Percentiles rank a stretch among this genome's conserved stretches.
Evolutionary conservation across 2,113 vertebrate genomes (phyloP).

Genomic region (Rattus rattus): DNA sequence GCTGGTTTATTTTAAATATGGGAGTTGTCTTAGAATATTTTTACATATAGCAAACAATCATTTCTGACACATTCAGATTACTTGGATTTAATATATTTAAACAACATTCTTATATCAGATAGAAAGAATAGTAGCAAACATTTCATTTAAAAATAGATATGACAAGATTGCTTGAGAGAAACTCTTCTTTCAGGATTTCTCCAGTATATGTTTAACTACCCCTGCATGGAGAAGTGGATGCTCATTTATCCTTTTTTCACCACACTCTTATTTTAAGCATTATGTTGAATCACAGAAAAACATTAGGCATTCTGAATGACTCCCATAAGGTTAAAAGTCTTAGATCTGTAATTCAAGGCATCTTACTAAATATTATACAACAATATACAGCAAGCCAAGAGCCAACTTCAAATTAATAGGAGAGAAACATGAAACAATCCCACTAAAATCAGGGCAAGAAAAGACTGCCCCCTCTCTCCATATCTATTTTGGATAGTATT

Average conservation of each 20-base stretch:
- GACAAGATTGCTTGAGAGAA: slow-evolving; percentile 48
- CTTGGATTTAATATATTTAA: slow-evolving; percentile 64
- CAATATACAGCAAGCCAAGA: neutral
- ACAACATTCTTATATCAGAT: slow-evolving; percentile 40
- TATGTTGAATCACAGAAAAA: slow-evolving; percentile 49
- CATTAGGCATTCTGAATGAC: neutral
- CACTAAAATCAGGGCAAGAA: too few relatives aligned
- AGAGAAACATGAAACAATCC: neutral
- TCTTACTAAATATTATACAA: neutral
- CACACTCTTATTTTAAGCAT: slow-evolving; percentile 39
- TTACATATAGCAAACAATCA: slow-evolving; percentile 40
- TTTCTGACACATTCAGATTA: slow-evolving; percentile 58
- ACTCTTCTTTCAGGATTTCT: neutral
- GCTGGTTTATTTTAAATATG: slow-evolving; percentile 42
- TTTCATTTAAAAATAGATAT: slow-evolving; percentile 50
- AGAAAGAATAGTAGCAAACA: slow-evolving; percentile 48
- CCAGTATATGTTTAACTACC: slow-evolving; percentile 15
- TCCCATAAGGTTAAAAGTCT: neutral
- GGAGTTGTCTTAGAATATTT: slow-evolving; percentile 45
- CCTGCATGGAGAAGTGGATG: neutral
- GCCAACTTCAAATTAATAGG: neutral
- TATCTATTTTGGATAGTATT: too few relatives aligned
- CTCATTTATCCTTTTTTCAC: slow-evolving; percentile 18
- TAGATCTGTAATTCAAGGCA: neutral
- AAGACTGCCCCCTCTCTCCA: too few relatives aligned